Evolutionary conservation across 2,113 vertebrate genomes (phyloP), one percentile per base, ranked within the genome.

Genomic region (Beaufortia kweichowensis): DNA sequence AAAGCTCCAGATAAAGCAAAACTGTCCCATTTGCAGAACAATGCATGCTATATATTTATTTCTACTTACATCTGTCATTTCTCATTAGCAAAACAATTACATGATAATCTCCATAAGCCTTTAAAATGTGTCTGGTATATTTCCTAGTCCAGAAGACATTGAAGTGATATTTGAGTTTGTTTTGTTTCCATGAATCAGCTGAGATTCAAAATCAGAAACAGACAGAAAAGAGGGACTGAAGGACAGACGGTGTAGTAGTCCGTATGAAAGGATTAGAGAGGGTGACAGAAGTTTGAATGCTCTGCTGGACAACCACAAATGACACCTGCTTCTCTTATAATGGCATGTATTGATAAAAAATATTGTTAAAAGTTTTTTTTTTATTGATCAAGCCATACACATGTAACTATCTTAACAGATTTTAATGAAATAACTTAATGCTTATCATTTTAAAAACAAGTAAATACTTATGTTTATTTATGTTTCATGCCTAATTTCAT

Each of bases 261-360:
- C 89, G 88, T 89, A 55, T 89, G 87, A 91, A 80, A 84, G 91
- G 90, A 91, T 93, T 92, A 92, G 78, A 73, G 84, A 69, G 67
- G 84, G 86, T 84, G 89, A 87, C 86, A 83, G 80, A 88, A 82
- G 84, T 84, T 71, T 76, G 89, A 90, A 90, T 90, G 91, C 90
- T 85, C 90, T 90, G 87, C 71, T 91, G 92, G 91, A 85, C 87
- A 91, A 88, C 90, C 65, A 82, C 77, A 70, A 33, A 68, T 53
- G 46, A 74, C 24, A 24, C n/a, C 24, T 26, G 48, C n/a, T n/a
- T 7, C 48, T 53, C 19, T 53, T 53, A 53, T n/a, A 8, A 9
- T 53, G n/a, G 60, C 33, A 43, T 71, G n/a, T n/a, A n/a, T n/a
- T n/a, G n/a, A n/a, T n/a, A n/a, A n/a, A n/a, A n/a, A n/a, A n/a